Percentiles rank a stretch among this genome's conserved stretches.
Conservation (phyloP, 2,888 invertebrate species). For the Platerodrilus igneus region DNA sequence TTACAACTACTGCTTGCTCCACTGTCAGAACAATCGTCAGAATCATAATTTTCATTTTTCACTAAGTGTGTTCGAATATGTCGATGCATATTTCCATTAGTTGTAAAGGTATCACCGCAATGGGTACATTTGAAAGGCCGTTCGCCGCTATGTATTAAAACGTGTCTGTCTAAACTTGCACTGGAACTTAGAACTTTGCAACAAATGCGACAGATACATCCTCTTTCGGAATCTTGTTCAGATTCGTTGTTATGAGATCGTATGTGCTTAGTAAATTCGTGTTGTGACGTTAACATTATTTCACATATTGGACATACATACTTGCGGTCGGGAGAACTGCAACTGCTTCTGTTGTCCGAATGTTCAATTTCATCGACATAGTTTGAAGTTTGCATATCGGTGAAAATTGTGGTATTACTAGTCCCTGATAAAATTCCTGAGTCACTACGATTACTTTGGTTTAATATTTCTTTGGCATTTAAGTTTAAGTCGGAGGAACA, state of each 20-base stretch:
- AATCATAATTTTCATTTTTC: slow-evolving; percentile 57
- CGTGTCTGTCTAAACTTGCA: slow-evolving; percentile 74
- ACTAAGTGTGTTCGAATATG: slow-evolving; percentile 70
- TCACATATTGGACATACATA: slow-evolving; percentile 65
- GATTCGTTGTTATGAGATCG: slow-evolving; percentile 59
- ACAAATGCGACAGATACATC: slow-evolving; percentile 62
- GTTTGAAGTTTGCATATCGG: slow-evolving; percentile 26
- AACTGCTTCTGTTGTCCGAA: slow-evolving; percentile 56
- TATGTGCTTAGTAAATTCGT: slow-evolving; percentile 67
- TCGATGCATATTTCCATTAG: slow-evolving; percentile 81
- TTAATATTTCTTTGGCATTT: slow-evolving; percentile 26
- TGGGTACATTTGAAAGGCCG: slow-evolving; percentile 74
- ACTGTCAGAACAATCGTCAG: slow-evolving; percentile 54
- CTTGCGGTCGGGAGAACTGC: slow-evolving; percentile 48
- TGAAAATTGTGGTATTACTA: slow-evolving; percentile 26
- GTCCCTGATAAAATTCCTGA: slow-evolving; percentile 45
- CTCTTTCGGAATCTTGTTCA: slow-evolving; percentile 47
- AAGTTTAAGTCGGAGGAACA: slow-evolving; percentile 20
- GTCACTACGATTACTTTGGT: slow-evolving; percentile 39
- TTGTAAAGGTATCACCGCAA: slow-evolving; percentile 77
- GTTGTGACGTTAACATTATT: slow-evolving; percentile 56
- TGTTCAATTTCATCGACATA: slow-evolving; percentile 46
- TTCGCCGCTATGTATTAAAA: slow-evolving; percentile 75
- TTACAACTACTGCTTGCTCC: slow-evolving; percentile 43
- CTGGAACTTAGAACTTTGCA: slow-evolving; percentile 70